Base-by-base conservation (phyloP, 2,113 vertebrate genomes). In the Columba janthina region DNA sequence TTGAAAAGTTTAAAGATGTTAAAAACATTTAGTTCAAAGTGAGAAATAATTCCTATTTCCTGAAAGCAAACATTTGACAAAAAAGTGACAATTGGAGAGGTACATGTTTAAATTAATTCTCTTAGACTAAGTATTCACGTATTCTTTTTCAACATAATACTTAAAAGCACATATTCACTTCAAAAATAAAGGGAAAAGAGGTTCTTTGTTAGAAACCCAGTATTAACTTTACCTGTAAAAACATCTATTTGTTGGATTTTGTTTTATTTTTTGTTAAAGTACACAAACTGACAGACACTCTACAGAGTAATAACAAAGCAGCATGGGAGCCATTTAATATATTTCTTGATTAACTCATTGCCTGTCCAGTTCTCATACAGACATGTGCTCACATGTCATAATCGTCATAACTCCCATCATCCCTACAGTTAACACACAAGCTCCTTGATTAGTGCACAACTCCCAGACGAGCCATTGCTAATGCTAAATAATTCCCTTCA, bases 301-400 rank as follows among this genome's bases (percentile, higher is more conserved):
- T 89, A 95, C 96, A 88, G 89, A 97, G 97, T 97, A 98, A 98
- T 98, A 99, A 98, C 93, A 65, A 98, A 99, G 95, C 99, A 98
- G 98, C 99, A 99, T 99, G 99, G 98, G 98, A 98, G 98, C 97
- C 93, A 96, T 98, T 98, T 99, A 99, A 99, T 99, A 98, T 96
- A 98, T 96, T 98, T 98, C 97, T 98, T 99, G 98, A 99, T 99
- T 99, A 99, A 99, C 99, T 99, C 98, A 98, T 99, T 98, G 98
- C 98, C 98, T 98, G 99, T 99, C 99, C 99, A 98, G 98, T 99
- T 98, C 96, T 97, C 97, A 97, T 97, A 98, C 96, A 98, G 98
- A 98, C 99, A 98, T 98, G 98, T 98, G 98, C 98, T 98, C 98
- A 99, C 99, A 99, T 99, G 99, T 99, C 99, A 98, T 99, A 99